phyloP scores from a whole-genome alignment of 2,888 invertebrate species.

The Melanostoma scalare region DNA sequence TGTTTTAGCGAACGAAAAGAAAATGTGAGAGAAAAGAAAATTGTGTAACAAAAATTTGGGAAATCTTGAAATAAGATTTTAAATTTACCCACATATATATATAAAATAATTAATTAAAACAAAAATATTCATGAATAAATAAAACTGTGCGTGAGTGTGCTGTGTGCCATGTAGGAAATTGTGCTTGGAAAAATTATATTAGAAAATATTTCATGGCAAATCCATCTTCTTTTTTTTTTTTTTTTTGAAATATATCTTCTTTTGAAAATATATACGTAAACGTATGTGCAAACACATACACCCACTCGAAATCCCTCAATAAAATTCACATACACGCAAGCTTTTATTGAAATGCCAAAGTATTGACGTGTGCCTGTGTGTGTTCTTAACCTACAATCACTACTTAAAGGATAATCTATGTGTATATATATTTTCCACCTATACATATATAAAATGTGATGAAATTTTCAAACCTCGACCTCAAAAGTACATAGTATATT shows the following conservation, averaged over 20 bases:
- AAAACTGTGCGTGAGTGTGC: constrained; percentile 38
- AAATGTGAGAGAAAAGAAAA: constrained; percentile 65
- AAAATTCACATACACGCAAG: constrained; percentile 32
- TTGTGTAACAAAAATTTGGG: constrained; percentile 69
- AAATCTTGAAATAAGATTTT: constrained; percentile 44
- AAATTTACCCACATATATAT: constrained; percentile 8
- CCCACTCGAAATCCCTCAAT: constrained; percentile 49
- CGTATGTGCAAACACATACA: constrained; percentile 32
- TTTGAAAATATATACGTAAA: constrained; percentile 7
- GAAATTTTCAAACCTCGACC: constrained; percentile 38
- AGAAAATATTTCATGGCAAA: constrained; percentile 12
- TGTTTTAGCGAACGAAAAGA: constrained; percentile 65
- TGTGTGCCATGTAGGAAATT: constrained; percentile 10
- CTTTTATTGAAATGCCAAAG: constrained; percentile 2
- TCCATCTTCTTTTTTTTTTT: constrained; percentile 9
- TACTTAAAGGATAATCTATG: constrained; percentile 13
- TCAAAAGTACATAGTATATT: constrained; percentile 18
- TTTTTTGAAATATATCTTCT: constrained; percentile 2
- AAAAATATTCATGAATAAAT: constrained; percentile 15
- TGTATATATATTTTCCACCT: neutral
- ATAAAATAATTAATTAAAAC: neutral
- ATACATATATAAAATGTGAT: constrained; percentile 27
- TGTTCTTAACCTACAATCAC: constrained; percentile 35
- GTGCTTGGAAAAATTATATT: constrained; percentile 30
- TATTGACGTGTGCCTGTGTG: constrained; percentile 19